phyloP scores from a whole-genome alignment of 2,797 vertebrate species.

The Chelon labrosus region DNA sequence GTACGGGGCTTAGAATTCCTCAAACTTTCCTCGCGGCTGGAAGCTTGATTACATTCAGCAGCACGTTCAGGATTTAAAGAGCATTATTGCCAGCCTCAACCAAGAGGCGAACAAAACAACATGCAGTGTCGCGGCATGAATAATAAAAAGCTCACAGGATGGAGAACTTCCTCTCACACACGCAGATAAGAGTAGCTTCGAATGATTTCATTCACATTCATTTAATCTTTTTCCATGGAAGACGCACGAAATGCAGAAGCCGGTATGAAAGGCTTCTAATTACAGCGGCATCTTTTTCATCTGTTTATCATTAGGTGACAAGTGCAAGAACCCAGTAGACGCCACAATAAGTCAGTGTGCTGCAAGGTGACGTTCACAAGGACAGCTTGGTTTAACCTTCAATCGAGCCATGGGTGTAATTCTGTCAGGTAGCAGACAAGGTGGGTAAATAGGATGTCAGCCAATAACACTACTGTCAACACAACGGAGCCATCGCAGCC shows the following conservation, averaged over 20 bases:
- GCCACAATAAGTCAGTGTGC: slow-evolving; percentile 15
- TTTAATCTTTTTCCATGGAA: slow-evolving; percentile 15
- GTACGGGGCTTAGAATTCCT: slow-evolving; percentile 43
- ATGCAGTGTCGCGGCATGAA: slow-evolving; percentile 69
- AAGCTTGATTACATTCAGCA: slow-evolving; percentile 67
- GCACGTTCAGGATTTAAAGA: slow-evolving; percentile 61
- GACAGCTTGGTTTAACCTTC: slow-evolving; percentile 70
- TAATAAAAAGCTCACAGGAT: slow-evolving; percentile 69
- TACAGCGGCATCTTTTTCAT: slow-evolving; percentile 35
- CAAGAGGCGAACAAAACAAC: slow-evolving; percentile 69
- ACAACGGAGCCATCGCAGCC: slow-evolving; percentile 25
- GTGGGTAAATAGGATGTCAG: slow-evolving; percentile 49
- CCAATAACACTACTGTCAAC: slow-evolving; percentile 42
- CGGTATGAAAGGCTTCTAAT: slow-evolving; percentile 13
- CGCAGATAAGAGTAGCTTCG: slow-evolving; percentile 27
- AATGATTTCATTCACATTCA: slow-evolving; percentile 40
- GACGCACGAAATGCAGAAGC: not conserved
- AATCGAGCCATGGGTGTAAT: slow-evolving; percentile 45
- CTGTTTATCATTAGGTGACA: slow-evolving; percentile 21
- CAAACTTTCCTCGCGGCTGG: slow-evolving; percentile 45
- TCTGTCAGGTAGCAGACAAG: slow-evolving; percentile 65
- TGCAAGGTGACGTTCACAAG: slow-evolving; percentile 56
- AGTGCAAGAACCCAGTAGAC: slow-evolving; percentile 27
- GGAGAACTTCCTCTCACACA: slow-evolving; percentile 49
- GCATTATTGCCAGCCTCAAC: slow-evolving; percentile 50